Evolutionary conservation across 2,888 invertebrate species (phyloP).

Genomic region (Cryptophagus acutangulus): DNA sequence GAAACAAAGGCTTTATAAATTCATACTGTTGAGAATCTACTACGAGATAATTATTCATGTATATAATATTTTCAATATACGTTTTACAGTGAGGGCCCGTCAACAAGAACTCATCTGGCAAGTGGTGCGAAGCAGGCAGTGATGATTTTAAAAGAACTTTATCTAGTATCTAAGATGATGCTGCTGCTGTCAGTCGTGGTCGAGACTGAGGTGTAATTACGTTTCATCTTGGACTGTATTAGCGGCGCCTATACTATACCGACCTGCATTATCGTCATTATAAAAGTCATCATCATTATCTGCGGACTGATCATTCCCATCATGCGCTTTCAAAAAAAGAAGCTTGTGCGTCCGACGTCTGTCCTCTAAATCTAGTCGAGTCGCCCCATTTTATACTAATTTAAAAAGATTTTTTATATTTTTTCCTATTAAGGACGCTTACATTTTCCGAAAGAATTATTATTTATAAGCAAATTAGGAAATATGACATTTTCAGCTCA

Average conservation of each 20-base stretch:
- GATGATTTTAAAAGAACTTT: constrained; percentile 28
- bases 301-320: constrained; percentile 42
- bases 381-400: too few relatives aligned
- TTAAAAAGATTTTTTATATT: too few relatives aligned
- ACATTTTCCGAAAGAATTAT: too few relatives aligned
- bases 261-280: constrained; percentile 47
- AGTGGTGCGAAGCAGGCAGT: constrained; percentile 6
- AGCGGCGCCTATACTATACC: constrained; percentile 47
- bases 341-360: background rate
- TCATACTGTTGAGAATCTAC: too few relatives aligned
- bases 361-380: too few relatives aligned
- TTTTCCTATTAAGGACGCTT: too few relatives aligned
- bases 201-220: constrained; percentile 44
- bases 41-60: too few relatives aligned
- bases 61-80: too few relatives aligned
- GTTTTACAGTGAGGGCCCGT: too few relatives aligned
- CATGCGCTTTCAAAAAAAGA: constrained; percentile 19
- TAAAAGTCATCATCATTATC: constrained; percentile 49
- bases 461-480: too few relatives aligned
- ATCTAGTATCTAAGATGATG: constrained; percentile 39
- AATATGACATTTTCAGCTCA: too few relatives aligned
- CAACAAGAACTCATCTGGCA: constrained; percentile 17
- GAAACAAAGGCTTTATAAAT: too few relatives aligned
- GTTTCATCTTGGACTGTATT: constrained; percentile 42
- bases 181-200: constrained; percentile 37